Conservation (phyloP, 1,140 invertebrate species). For the Caenorhabditis tropicalis region DNA sequence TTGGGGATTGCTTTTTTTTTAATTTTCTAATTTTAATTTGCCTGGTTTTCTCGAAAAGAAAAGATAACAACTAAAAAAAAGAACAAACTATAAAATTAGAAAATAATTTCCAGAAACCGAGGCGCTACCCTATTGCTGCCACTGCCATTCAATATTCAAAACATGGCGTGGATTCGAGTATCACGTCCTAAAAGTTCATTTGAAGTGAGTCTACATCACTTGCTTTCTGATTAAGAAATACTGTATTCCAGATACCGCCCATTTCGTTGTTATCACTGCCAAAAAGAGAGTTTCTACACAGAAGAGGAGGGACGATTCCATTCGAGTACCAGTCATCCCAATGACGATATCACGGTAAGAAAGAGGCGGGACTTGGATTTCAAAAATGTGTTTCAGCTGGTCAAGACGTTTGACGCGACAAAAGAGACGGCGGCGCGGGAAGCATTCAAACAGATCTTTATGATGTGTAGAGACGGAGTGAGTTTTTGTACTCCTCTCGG, state of each 20-base stretch:
- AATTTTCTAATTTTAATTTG: too few species aligned
- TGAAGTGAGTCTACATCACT: neutral
- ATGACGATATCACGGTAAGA: neutral
- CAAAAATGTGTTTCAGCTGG: neutral
- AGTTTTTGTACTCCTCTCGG: neutral
- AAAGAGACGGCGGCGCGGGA: neutral
- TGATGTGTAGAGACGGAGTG: conserved; percentile 26
- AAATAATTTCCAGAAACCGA: neutral
- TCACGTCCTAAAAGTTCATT: neutral
- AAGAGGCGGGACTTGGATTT: too few species aligned
- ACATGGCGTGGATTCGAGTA: conserved; percentile 30
- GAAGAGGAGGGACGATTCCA: conserved; percentile 19
- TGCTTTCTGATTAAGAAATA: too few species aligned
- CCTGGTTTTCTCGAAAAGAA: too few species aligned
- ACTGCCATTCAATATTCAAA: neutral
- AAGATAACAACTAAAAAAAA: too few species aligned
- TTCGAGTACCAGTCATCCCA: neutral
- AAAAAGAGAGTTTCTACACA: conserved; percentile 23
- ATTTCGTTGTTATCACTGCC: conserved; percentile 1
- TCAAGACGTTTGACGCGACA: neutral
- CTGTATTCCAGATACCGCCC: neutral
- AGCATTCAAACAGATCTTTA: neutral
- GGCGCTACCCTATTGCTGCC: neutral
- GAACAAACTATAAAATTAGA: neutral
- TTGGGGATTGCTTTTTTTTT: too few species aligned